Percentiles rank a stretch among this genome's conserved stretches.
phyloP scores from a whole-genome alignment of 2,888 invertebrate species.

The Molorchus minor region DNA sequence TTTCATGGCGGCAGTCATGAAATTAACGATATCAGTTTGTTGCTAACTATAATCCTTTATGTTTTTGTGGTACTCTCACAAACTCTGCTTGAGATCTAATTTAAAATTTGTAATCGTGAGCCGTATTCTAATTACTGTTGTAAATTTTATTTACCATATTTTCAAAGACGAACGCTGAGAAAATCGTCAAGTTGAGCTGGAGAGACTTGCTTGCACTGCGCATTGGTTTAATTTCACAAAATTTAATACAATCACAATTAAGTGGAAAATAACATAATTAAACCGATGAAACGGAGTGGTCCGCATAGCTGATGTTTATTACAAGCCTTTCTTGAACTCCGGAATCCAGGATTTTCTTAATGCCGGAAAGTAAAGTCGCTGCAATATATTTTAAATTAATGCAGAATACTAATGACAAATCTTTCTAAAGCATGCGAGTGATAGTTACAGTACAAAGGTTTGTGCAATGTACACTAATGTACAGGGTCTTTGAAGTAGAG shows the following conservation, averaged over 20 bases:
- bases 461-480: too few relatives aligned
- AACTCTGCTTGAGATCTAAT: neutral
- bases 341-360: constrained; percentile 44
- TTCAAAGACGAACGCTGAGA: constrained; percentile 22
- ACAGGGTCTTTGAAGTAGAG: too few relatives aligned
- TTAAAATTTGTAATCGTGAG: neutral
- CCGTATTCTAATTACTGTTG: neutral
- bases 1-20: too few relatives aligned
- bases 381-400: constrained; percentile 35
- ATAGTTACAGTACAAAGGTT: too few relatives aligned
- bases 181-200: constrained; percentile 48
- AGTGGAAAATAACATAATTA: constrained; percentile 52
- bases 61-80: neutral
- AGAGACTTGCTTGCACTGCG: constrained; percentile 37
- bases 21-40: too few relatives aligned
- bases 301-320: constrained; percentile 48
- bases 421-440: too few relatives aligned
- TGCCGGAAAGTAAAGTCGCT: constrained; percentile 28
- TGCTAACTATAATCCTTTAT: too few relatives aligned
- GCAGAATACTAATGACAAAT: too few relatives aligned
- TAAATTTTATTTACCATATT: constrained; percentile 15
- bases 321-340: constrained; percentile 40
- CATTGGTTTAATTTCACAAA: constrained; percentile 51
- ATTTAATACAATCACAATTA: constrained; percentile 54
- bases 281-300: constrained; percentile 49